Conservation (phyloP, 2,797 vertebrate species). For the Acipenser ruthenus region DNA sequence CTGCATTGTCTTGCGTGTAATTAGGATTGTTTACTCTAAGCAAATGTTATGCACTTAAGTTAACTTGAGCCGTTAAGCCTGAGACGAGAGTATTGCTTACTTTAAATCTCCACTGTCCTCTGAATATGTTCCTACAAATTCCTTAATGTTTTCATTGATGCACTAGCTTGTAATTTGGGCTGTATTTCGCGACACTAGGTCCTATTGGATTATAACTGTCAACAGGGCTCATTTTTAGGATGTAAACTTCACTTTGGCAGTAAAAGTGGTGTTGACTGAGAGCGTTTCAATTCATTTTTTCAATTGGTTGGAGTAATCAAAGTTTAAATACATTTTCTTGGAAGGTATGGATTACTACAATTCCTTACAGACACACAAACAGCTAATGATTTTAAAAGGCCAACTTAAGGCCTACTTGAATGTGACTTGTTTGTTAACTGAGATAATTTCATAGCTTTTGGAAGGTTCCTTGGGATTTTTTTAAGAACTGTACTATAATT, state of each 20-base stretch:
- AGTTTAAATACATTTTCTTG: not conserved
- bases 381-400: no score
- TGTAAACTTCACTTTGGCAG: not conserved
- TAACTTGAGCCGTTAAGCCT: not conserved
- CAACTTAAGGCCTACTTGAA: slow-evolving; percentile 21
- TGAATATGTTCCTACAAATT: not conserved
- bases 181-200: not conserved
- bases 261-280: not conserved
- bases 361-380: no score
- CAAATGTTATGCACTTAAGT: slow-evolving; percentile 3
- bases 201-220: not conserved
- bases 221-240: slow-evolving; percentile 4
- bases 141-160: not conserved
- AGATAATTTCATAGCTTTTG: slow-evolving; percentile 54
- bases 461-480: slow-evolving; percentile 41
- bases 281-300: slow-evolving; percentile 1
- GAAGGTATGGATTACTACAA: not conserved
- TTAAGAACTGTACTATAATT: slow-evolving; percentile 60
- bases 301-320: not conserved
- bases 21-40: not conserved
- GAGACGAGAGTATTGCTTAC: slow-evolving; percentile 1
- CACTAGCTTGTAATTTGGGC: not conserved
- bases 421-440: slow-evolving; percentile 40
- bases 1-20: not conserved
- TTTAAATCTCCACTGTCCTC: slow-evolving; percentile 1